Conservation (phyloP, 2,113 vertebrate species). For the Mesitornis unicolor region DNA sequence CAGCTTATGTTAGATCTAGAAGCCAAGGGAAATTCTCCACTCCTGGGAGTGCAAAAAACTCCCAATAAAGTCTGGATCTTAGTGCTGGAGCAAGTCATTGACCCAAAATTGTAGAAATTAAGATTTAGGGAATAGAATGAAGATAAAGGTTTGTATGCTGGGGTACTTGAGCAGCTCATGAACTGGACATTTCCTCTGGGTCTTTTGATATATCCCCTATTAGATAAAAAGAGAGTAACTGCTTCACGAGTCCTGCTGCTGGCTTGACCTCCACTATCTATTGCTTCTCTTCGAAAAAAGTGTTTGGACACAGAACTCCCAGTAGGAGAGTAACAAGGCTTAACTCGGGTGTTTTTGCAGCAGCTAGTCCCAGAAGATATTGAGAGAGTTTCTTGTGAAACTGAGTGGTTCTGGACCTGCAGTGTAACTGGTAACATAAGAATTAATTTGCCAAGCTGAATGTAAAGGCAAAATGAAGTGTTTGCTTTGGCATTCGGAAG, state of each 20-base stretch:
- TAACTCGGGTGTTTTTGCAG: neutral
- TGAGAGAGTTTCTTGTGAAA: neutral
- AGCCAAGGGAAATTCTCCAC: slow-evolving; percentile 9
- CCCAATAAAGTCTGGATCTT: neutral
- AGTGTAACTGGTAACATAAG: neutral
- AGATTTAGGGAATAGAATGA: neutral
- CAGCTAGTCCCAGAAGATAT: neutral
- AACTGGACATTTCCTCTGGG: neutral
- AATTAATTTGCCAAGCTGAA: neutral
- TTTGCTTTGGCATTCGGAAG: slow-evolving; percentile 20
- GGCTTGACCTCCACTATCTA: neutral
- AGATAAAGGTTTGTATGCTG: neutral
- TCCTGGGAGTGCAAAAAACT: neutral
- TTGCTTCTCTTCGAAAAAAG: neutral
- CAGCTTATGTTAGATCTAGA: neutral
- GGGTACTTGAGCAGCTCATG: neutral
- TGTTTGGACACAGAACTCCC: neutral
- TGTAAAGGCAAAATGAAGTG: neutral
- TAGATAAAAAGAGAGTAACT: neutral
- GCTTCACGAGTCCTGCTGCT: neutral
- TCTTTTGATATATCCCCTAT: neutral
- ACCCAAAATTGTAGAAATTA: neutral
- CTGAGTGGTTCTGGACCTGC: neutral
- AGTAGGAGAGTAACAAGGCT: neutral
- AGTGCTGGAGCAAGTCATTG: neutral